Percentiles rank a stretch among this genome's conserved stretches.
Evolutionary conservation across 2,888 invertebrate genomes (phyloP).

Genomic region (Linyphia triangularis): DNA sequence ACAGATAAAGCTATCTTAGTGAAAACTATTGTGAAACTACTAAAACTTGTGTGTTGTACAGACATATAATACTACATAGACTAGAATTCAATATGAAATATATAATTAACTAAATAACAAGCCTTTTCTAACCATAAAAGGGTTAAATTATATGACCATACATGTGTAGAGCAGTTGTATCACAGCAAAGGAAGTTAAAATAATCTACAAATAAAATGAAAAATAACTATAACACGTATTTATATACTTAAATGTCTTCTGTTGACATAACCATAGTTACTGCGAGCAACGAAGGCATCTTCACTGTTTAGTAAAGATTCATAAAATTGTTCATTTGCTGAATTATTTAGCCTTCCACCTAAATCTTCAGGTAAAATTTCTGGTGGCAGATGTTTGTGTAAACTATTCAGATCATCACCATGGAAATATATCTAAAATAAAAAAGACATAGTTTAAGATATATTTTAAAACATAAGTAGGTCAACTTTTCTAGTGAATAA

Average conservation of each 20-base stretch:
- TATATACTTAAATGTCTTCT: constrained; percentile 20
- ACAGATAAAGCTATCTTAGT: too few relatives aligned
- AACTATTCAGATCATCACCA: constrained; percentile 50
- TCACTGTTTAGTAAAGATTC: constrained; percentile 43
- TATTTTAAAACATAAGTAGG: too few relatives aligned
- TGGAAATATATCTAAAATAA: constrained; percentile 64
- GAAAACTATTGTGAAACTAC: too few relatives aligned
- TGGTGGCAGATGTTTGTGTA: constrained; percentile 52
- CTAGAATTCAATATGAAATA: neutral
- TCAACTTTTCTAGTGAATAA: too few relatives aligned
- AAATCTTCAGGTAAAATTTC: constrained; percentile 60
- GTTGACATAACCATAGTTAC: constrained; percentile 40
- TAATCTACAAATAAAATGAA: neutral
- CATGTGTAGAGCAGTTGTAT: constrained; percentile 7
- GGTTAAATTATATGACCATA: constrained; percentile 12
- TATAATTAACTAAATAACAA: neutral
- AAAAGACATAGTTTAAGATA: neutral
- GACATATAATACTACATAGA: neutral
- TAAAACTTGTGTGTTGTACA: neutral
- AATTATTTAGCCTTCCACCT: constrained; percentile 45
- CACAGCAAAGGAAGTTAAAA: constrained; percentile 28
- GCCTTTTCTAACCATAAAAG: neutral
- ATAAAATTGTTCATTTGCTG: constrained; percentile 57
- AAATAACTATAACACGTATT: neutral
- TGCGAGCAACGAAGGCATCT: constrained; percentile 36